These are phyloP conservation scores for Marmota flaviventris DNA, from an alignment of 2,113 vertebrate genomes.

Conservation along the genomic window DNA sequence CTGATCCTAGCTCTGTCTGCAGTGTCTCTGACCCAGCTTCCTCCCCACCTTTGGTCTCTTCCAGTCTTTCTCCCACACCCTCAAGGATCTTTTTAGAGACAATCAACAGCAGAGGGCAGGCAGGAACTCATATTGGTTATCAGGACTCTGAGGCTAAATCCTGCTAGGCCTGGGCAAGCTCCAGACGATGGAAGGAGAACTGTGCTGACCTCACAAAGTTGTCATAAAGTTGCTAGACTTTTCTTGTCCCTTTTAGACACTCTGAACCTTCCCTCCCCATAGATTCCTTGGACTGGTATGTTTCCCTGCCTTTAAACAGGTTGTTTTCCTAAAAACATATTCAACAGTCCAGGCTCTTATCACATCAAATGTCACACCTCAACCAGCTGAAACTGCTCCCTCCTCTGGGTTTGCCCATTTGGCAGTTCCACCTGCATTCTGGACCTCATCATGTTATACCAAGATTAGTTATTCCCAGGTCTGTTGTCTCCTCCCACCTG, in stretches of 20 bases:
- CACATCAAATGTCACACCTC: not conserved
- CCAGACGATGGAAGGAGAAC: not conserved
- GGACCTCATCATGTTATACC: not conserved
- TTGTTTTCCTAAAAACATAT: constrained; percentile 10
- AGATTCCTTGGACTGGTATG: too few relatives aligned
- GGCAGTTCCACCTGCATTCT: not conserved
- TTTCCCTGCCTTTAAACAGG: not conserved
- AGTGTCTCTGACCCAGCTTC: not conserved
- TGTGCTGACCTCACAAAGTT: not conserved
- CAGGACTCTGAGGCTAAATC: not conserved
- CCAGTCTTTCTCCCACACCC: not conserved
- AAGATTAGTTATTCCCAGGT: not conserved
- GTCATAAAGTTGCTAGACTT: not conserved
- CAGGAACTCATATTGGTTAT: not conserved
- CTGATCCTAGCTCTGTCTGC: not conserved
- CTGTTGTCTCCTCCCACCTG: not conserved
- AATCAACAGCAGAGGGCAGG: not conserved
- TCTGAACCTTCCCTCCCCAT: not conserved
- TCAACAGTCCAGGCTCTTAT: not conserved
- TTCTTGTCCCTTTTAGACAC: not conserved
- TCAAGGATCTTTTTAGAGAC: not conserved
- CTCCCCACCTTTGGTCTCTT: not conserved
- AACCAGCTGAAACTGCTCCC: not conserved
- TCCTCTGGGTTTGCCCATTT: not conserved
- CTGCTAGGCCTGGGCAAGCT: not conserved